These are phyloP conservation scores for Cercopithecus neglectus DNA, from an alignment of 2,797 vertebrate species.

Conservation along the genomic window DNA sequence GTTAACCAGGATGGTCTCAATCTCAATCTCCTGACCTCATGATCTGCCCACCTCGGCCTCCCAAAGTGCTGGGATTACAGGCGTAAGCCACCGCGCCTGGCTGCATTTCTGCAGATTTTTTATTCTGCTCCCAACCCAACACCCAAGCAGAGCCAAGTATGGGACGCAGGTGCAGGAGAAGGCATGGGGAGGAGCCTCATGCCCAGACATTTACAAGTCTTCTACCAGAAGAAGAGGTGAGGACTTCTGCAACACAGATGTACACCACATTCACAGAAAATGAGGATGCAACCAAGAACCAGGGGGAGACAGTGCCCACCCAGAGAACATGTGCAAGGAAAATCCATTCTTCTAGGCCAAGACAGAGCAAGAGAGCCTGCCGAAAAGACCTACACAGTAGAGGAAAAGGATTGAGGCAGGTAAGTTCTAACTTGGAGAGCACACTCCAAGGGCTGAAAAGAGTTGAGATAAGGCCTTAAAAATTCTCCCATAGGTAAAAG, in stretches of 20 bases:
- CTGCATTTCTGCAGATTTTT: neutral
- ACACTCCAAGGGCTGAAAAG: neutral
- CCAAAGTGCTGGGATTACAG: too few relatives aligned
- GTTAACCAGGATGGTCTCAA: too few relatives aligned
- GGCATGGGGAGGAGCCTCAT: fast-evolving
- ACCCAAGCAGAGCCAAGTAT: neutral
- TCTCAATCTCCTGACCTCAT: too few relatives aligned
- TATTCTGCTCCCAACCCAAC: neutral
- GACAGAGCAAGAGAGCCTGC: neutral
- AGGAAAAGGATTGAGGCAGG: neutral
- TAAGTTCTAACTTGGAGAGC: neutral
- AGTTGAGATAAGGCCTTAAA: neutral
- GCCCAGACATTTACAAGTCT: neutral
- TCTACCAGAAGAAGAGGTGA: neutral
- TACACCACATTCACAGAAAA: fast-evolving
- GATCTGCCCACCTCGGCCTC: too few relatives aligned
- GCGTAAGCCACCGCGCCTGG: fast-evolving
- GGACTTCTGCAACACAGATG: neutral
- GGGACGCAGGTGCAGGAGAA: neutral
- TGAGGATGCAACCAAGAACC: neutral
- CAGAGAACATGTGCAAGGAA: neutral
- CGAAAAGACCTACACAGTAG: neutral
- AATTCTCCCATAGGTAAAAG: neutral
- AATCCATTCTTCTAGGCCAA: neutral
- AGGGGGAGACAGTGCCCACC: fast-evolving